These are phyloP conservation scores for Megaleporinus macrocephalus DNA, from an alignment of 2,113 vertebrate species.

Conservation along the genomic window DNA sequence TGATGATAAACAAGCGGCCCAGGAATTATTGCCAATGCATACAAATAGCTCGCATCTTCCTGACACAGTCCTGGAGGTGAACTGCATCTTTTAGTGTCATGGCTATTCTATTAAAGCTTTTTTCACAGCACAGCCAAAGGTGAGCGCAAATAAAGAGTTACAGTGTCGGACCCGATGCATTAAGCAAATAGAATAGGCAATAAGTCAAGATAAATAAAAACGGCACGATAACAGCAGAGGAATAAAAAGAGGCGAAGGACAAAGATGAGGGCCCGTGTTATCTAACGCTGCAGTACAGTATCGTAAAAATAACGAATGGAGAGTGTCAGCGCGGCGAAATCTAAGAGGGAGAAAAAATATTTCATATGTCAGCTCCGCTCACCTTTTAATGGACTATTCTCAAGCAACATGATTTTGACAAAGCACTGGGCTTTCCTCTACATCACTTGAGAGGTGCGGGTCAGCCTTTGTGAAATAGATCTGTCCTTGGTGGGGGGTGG, in stretches of 20 bases:
- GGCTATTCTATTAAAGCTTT: conserved; percentile 59
- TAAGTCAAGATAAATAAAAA: conserved; percentile 69
- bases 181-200: conserved; percentile 66
- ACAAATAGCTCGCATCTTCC: conserved; percentile 48
- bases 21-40: conserved; percentile 49
- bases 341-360: conserved; percentile 73
- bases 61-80: conserved; percentile 56
- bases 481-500: conserved; percentile 71
- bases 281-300: conserved; percentile 75
- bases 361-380: conserved; percentile 74
- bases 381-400: conserved; percentile 80
- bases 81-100: conserved; percentile 61
- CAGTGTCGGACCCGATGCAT: conserved; percentile 59
- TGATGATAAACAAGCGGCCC: conserved; percentile 24
- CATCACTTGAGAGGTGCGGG: conserved; percentile 62
- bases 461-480: conserved; percentile 69
- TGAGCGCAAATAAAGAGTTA: conserved; percentile 62
- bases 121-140: conserved; percentile 57
- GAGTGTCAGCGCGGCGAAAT: conserved; percentile 73
- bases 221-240: conserved; percentile 60
- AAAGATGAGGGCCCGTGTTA: conserved; percentile 78
- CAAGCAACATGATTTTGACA: conserved; percentile 75
- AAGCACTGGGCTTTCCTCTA: conserved; percentile 66
- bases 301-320: conserved; percentile 82
- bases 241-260: conserved; percentile 75